phyloP scores from a whole-genome alignment of 1,140 invertebrate species.

The Callitettix versicolor region DNA sequence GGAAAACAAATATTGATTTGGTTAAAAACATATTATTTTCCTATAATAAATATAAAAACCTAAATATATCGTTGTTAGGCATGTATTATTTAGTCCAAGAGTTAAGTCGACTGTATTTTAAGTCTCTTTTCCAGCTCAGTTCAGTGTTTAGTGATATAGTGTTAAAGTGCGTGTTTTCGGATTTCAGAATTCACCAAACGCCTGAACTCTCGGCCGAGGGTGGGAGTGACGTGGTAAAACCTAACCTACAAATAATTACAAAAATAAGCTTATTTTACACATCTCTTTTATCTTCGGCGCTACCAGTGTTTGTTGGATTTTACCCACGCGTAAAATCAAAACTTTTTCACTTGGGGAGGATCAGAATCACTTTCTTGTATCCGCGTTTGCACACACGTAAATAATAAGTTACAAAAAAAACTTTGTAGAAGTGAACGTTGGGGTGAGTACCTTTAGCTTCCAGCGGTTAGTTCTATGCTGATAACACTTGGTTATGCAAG shows the following conservation, averaged over 20 bases:
- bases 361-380: slow-evolving; percentile 3
- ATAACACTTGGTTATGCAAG: slow-evolving; percentile 21
- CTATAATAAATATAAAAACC: too few species aligned
- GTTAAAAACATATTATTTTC: too few species aligned
- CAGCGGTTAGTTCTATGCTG: slow-evolving; percentile 16
- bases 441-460: slow-evolving; percentile 14
- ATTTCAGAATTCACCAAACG: slow-evolving; percentile 6
- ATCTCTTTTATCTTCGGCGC: slow-evolving; percentile 13
- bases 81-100: too few species aligned
- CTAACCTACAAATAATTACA: neutral
- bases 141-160: neutral
- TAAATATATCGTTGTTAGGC: too few species aligned
- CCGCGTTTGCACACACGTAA: slow-evolving; percentile 12
- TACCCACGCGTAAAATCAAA: too few species aligned
- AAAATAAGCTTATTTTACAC: slow-evolving; percentile 15
- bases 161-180: neutral
- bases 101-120: neutral
- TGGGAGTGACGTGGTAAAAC: slow-evolving; percentile 15
- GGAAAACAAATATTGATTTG: too few species aligned
- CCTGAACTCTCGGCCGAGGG: neutral
- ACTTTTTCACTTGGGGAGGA: neutral
- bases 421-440: slow-evolving; percentile 18
- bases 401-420: slow-evolving; percentile 16
- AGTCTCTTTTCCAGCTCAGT: neutral
- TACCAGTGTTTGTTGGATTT: slow-evolving; percentile 11